phyloP scores from a whole-genome alignment of 2,797 vertebrate genomes.

The Crenichthys baileyi region DNA sequence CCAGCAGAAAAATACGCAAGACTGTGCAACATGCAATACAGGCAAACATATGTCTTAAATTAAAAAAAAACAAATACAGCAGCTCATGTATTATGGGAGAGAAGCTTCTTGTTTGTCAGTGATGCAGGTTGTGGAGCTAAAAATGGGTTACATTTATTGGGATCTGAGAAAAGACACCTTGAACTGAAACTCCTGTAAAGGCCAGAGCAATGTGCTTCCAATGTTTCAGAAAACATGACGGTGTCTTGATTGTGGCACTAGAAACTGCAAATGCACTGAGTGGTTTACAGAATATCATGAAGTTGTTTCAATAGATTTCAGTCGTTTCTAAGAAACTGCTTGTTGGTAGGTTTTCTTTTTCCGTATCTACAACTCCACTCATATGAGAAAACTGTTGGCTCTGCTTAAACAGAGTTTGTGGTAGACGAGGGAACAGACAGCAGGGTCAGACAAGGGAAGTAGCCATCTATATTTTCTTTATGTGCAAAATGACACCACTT shows the following conservation, averaged over 20 bases:
- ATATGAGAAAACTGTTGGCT: slow-evolving; percentile 47
- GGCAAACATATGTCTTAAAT: slow-evolving; percentile 1
- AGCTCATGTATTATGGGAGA: slow-evolving; percentile 19
- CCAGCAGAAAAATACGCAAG: not conserved
- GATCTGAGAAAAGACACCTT: slow-evolving; percentile 70
- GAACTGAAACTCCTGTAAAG: slow-evolving; percentile 67
- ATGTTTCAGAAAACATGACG: slow-evolving; percentile 18
- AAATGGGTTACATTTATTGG: slow-evolving; percentile 42
- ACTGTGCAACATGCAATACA: not conserved
- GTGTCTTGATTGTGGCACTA: slow-evolving; percentile 22
- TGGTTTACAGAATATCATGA: not conserved
- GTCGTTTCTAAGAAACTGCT: slow-evolving; percentile 1
- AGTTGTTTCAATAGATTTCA: slow-evolving; percentile 19
- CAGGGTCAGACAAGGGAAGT: slow-evolving; percentile 63
- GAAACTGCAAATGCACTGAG: slow-evolving; percentile 27
- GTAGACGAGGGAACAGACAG: slow-evolving; percentile 62
- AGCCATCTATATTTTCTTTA: slow-evolving; percentile 42
- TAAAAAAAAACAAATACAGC: not conserved
- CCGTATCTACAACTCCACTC: slow-evolving; percentile 11
- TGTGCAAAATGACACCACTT: slow-evolving; percentile 36
- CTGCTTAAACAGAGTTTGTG: slow-evolving; percentile 55
- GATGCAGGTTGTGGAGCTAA: slow-evolving; percentile 29
- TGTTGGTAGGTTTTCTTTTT: slow-evolving; percentile 1
- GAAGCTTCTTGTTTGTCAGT: not conserved
- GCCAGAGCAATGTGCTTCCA: slow-evolving; percentile 8